Base-by-base conservation (phyloP, 1,140 invertebrate genomes). In the Colletes gigas region DNA sequence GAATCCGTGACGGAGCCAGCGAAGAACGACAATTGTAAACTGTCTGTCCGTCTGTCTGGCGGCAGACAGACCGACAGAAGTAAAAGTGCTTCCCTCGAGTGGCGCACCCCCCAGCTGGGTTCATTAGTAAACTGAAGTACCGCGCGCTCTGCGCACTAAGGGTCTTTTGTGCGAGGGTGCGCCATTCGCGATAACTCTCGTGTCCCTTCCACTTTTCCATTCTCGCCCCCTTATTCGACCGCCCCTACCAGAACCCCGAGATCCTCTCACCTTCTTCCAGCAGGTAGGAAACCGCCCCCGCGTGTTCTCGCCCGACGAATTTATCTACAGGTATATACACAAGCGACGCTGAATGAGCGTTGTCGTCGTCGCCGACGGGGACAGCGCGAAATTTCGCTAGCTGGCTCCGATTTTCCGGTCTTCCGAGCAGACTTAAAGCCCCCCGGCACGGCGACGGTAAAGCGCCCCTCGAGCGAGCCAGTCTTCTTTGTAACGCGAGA, bases 71-170 rank as follows among this genome's bases (percentile, higher is more conserved):
- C 85, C 86, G 88, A 88, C 90, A 89, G 83, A 89, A 91, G 88
- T 91, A 92, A 92, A 92, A 92, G 90, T 92, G 90, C 91, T 91
- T 84, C 86, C 83, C 86, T 92, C 86, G 83, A 92, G 88, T 88
- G 86, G 84, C 82, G 71, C 76, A 88, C 83, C 86, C 30, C 86
- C 87, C 83, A 88, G 81, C 87, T 87, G 89, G 90, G 91, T 92
- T 92, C 91, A 92, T 92, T 92, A 92, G 91, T 92, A 90, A 90
- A 91, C 91, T 91, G 84, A 89, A 92, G 91, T 91, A 88, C 86
- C 80, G 84, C 84, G 76, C 86, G 78, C 74, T 77, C 73, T 57
- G 62, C 75, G 82, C 76, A 66, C 79, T 84, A 88, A 90, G 88
- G 89, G 89, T 84, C 86, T 90, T 91, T 89, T 89, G 88, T 90